Evolutionary conservation across 1,140 invertebrate species (phyloP).

Genomic region (Danaus plexippus): DNA sequence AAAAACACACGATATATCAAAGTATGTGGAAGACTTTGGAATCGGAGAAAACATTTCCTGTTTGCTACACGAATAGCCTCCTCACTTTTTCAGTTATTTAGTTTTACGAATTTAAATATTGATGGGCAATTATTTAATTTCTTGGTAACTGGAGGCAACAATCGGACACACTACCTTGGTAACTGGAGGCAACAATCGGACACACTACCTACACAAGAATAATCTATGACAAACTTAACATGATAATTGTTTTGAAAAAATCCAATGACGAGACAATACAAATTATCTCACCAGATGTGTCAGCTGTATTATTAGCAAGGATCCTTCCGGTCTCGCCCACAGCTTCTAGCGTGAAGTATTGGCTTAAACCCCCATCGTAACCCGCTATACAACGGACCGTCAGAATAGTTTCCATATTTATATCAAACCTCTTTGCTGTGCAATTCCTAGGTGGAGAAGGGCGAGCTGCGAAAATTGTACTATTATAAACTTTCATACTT

Average conservation of each 20-base stretch:
- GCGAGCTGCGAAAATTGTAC: slow-evolving; percentile 72
- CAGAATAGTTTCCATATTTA: slow-evolving; percentile 75
- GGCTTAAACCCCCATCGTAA: slow-evolving; percentile 88
- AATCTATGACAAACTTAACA: too few species aligned
- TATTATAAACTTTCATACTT: not conserved
- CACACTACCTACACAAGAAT: too few species aligned
- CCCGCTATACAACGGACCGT: slow-evolving; percentile 83
- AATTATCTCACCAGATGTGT: slow-evolving; percentile 30
- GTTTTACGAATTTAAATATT: too few species aligned
- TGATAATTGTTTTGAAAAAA: not conserved
- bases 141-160: too few species aligned
- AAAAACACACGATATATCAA: too few species aligned
- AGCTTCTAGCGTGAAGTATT: slow-evolving; percentile 87
- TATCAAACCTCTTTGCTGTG: slow-evolving; percentile 78
- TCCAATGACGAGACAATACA: not conserved
- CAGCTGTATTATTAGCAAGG: slow-evolving; percentile 42
- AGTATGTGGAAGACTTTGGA: too few species aligned
- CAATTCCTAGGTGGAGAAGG: slow-evolving; percentile 88
- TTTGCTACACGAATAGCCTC: too few species aligned
- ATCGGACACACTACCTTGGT: too few species aligned
- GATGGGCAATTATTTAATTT: too few species aligned
- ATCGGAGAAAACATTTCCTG: too few species aligned
- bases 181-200: too few species aligned
- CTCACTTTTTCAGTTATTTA: too few species aligned
- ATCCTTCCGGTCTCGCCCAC: slow-evolving; percentile 65